Conservation (phyloP, 2,888 invertebrate genomes). For the Stictocephala bisonia region DNA sequence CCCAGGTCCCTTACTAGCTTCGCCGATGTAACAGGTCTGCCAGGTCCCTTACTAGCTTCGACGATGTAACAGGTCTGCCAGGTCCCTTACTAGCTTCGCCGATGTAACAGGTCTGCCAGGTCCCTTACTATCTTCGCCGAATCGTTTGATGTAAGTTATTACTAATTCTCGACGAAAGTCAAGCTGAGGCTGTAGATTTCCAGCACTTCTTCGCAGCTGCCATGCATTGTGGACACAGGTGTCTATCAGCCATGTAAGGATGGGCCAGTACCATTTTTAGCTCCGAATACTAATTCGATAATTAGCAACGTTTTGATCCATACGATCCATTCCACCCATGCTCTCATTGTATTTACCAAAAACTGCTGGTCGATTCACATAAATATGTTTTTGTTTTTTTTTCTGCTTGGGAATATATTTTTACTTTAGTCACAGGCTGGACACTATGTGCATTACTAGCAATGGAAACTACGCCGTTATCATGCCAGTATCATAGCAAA, state of each 20-base stretch:
- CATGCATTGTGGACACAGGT: conserved; percentile 41
- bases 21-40: too few species aligned
- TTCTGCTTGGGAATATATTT: conserved; percentile 35
- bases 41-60: too few species aligned
- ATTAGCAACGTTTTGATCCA: conserved; percentile 49
- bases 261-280: conserved; percentile 48
- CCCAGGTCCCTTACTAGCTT: too few species aligned
- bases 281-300: conserved; percentile 44
- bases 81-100: too few species aligned
- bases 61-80: too few species aligned
- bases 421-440: conserved; percentile 20
- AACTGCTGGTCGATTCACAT: conserved; percentile 37
- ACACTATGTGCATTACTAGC: conserved; percentile 42
- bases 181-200: conserved; percentile 25
- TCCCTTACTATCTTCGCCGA: conserved; percentile 3
- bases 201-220: background rate
- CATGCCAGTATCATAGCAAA: conserved; percentile 44
- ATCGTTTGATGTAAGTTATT: background rate
- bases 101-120: conserved; percentile 21
- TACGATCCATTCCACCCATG: conserved; percentile 51
- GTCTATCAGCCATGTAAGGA: conserved; percentile 46
- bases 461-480: conserved; percentile 50
- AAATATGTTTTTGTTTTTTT: conserved; percentile 49
- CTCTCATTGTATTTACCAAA: conserved; percentile 48
- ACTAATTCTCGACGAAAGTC: conserved; percentile 37